Evolutionary conservation across 2,888 invertebrate genomes (phyloP).

Genomic region (Nudaria mundana): DNA sequence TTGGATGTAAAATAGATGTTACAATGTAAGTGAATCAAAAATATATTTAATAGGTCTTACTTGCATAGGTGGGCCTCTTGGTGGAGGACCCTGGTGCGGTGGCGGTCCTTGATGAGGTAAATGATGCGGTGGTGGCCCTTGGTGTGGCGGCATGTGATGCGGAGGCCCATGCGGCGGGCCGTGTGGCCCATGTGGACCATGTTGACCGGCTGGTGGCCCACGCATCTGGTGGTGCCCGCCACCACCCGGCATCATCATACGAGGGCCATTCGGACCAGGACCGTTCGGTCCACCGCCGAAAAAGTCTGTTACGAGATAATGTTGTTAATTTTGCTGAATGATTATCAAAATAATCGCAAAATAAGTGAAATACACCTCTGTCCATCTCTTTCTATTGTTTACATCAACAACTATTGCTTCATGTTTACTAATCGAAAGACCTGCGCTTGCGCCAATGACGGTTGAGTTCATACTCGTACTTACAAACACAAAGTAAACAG

Average conservation of each 20-base stretch:
- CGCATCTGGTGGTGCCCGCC: conserved; percentile 29
- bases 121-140: conserved; percentile 69
- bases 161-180: conserved; percentile 62
- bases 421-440: too few species aligned
- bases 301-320: conserved; percentile 67
- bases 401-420: too few species aligned
- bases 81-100: conserved; percentile 78
- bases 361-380: too few species aligned
- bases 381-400: not conserved
- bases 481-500: too few species aligned
- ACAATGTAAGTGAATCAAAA: too few species aligned
- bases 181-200: conserved; percentile 69
- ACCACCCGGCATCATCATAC: conserved; percentile 47
- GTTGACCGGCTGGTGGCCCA: conserved; percentile 32
- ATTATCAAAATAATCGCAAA: too few species aligned
- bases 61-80: conserved; percentile 83
- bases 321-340: too few species aligned
- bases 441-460: too few species aligned
- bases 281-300: conserved; percentile 74
- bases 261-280: conserved; percentile 72
- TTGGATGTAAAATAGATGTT: too few species aligned
- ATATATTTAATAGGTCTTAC: conserved; percentile 40
- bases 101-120: conserved; percentile 76
- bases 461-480: too few species aligned
- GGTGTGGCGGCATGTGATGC: conserved; percentile 71